These are phyloP conservation scores for Hydrozoanthus tunicans DNA, from an alignment of 64 coral and sea anemone genomes.

Conservation along the genomic window DNA sequence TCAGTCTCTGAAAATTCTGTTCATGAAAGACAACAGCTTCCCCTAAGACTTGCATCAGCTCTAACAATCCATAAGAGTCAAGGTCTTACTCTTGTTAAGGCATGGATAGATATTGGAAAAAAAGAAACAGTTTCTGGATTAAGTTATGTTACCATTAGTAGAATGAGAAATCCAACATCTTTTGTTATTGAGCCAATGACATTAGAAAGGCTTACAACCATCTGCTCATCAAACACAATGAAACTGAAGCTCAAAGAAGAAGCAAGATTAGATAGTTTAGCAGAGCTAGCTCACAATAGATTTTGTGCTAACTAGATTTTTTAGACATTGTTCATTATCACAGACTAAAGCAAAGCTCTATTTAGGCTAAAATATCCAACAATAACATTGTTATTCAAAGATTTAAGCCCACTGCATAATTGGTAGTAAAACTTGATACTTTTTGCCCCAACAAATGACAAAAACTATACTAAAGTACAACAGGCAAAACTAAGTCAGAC, in stretches of 20 bases:
- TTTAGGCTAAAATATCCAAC: background rate
- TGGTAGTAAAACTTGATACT: background rate
- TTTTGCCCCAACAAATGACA: background rate
- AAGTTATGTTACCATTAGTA: slow-evolving; percentile 55
- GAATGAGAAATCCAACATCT: slow-evolving; percentile 53
- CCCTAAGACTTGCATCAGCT: slow-evolving; percentile 57
- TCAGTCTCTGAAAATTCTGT: slow-evolving; percentile 45
- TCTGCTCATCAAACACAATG: slow-evolving; percentile 47
- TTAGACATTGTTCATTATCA: background rate
- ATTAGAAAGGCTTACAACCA: slow-evolving; percentile 55
- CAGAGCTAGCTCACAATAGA: slow-evolving; percentile 50
- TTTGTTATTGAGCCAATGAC: slow-evolving; percentile 63
- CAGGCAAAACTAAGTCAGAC: background rate
- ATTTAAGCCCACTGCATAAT: background rate
- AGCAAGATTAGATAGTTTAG: slow-evolving; percentile 59
- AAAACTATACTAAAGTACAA: background rate
- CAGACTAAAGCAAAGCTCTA: background rate
- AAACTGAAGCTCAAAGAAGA: slow-evolving; percentile 55
- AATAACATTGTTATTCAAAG: background rate
- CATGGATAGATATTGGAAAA: slow-evolving; percentile 74
- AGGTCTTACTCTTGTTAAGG: slow-evolving; percentile 63
- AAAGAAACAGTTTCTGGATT: slow-evolving; percentile 40
- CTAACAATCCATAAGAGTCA: slow-evolving; percentile 63
- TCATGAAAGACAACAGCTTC: slow-evolving; percentile 62
- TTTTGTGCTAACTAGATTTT: slow-evolving; percentile 25